Base-by-base conservation (phyloP, 2,888 invertebrate species). In the Mystacides longicornis region DNA sequence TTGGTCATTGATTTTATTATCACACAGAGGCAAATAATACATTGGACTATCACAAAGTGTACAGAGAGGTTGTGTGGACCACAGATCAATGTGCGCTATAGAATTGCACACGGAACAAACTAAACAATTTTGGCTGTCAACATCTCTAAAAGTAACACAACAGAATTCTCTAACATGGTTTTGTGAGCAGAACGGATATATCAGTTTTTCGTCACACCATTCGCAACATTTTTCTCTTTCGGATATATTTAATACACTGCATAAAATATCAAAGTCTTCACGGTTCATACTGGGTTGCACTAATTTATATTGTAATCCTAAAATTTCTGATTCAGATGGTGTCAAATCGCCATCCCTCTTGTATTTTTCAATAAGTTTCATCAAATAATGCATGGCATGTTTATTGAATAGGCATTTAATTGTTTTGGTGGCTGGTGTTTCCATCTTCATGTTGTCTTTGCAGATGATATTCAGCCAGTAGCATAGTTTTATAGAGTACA, bases 121-220 rank as follows among this genome's bases (percentile, higher is more conserved):
- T 11, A 56, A 49, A 42, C 19, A 43, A 14, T 45, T 18, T 5
- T 16, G 11, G 18, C 53, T 43, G 3, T 18, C 19, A 16, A 56
- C 23, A 7, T 53, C 22, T n/a, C 27, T 50, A n/a, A 56, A 42
- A 3, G 54, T 59, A 16, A 59, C 21, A 18, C 56, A 54, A 27
- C 59, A 59, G 21, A 42, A 56, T 27, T 59, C 53, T 7, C 56
- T 49, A 4, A 54, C 54, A 31, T 59, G 59, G n/a, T 47, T 42
- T 20, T 45, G 9, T 1, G 54, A 53, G 27, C 59, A 59, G n/a
- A 21, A 19, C 2, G 42, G 14, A 5, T 20, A 22, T 9, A 23
- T n/a, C 23, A 59, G 20, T 2, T 37, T 27, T 23, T 56, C 59
- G 2, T 54, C 43, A 22, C 59, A 59, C 59, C 59, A 59, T 11